A percentile compares a stretch with the other conserved stretches of the same genome.
Conservation (phyloP, 2,113 vertebrate species). For the Menidia beryllina region DNA sequence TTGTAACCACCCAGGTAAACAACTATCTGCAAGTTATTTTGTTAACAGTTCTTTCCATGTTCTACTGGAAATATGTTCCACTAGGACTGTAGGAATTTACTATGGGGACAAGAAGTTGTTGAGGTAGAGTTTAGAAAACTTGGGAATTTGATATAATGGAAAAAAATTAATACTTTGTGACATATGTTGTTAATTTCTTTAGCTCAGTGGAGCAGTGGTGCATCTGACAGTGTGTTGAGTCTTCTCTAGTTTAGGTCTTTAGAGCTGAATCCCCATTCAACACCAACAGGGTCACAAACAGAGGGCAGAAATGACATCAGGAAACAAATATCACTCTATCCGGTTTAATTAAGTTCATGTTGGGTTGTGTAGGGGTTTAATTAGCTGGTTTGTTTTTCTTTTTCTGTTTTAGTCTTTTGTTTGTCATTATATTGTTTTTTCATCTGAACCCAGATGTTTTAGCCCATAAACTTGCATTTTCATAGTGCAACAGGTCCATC, state of each 20-base stretch:
- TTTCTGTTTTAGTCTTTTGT: conserved; percentile 3
- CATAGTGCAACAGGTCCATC: conserved; percentile 56
- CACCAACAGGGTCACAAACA: neutral
- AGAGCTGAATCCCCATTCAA: neutral
- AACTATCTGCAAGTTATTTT: conserved; percentile 28
- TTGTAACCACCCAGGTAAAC: conserved; percentile 5
- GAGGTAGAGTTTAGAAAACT: conserved; percentile 32
- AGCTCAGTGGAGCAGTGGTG: conserved; percentile 19
- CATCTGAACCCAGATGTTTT: neutral
- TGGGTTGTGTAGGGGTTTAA: neutral
- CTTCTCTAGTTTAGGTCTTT: neutral
- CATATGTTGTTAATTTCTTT: conserved; percentile 43
- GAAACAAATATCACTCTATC: neutral
- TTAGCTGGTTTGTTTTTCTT: conserved; percentile 1
- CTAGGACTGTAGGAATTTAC: conserved; percentile 60
- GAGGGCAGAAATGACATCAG: neutral
- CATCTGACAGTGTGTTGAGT: neutral
- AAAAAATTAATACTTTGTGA: conserved; percentile 32
- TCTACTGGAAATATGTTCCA: conserved; percentile 59
- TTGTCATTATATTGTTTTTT: neutral
- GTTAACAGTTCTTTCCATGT: neutral
- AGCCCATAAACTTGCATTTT: neutral
- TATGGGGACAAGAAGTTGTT: conserved; percentile 57
- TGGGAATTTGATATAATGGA: conserved; percentile 10
- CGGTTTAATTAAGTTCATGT: conserved; percentile 1